Conservation (phyloP, 1,140 invertebrate species). For the Eulimnadia texana region DNA sequence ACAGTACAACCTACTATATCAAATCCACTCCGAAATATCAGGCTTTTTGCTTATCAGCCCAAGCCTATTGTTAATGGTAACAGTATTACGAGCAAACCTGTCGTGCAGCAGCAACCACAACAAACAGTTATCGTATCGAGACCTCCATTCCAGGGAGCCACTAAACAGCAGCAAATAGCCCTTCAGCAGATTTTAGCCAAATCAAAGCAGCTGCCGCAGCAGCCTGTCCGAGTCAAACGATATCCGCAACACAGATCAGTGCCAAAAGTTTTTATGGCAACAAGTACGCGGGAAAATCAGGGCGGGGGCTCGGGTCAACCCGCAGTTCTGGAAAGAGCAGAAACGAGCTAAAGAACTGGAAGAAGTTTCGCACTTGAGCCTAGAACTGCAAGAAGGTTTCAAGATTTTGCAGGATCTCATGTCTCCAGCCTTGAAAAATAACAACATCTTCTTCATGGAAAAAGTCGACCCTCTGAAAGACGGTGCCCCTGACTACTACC, state of each 20-base stretch:
- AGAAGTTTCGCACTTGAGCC: constrained; percentile 8
- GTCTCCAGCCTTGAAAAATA: constrained; percentile 2
- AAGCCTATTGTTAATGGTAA: not conserved
- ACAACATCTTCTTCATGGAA: constrained; percentile 29
- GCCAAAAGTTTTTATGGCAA: constrained; percentile 9
- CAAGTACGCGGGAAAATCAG: not conserved
- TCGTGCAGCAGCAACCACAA: not conserved
- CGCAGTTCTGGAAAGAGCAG: constrained; percentile 5
- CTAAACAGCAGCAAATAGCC: not conserved
- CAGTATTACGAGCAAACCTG: not conserved
- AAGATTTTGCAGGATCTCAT: constrained; percentile 6
- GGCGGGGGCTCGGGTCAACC: not conserved
- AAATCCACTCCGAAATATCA: constrained; percentile 1
- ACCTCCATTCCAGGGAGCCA: not conserved
- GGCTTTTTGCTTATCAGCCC: constrained; percentile 3
- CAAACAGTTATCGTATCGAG: not conserved
- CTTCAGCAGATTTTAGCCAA: not conserved
- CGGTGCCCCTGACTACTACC: constrained; percentile 29
- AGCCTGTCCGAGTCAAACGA: not conserved
- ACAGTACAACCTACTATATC: not conserved
- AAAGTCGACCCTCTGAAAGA: constrained; percentile 25
- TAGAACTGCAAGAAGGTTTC: constrained; percentile 8
- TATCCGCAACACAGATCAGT: not conserved
- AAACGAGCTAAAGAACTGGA: constrained; percentile 6
- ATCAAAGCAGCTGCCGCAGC: not conserved